These are phyloP conservation scores for Chaenocephalus aceratus DNA, from an alignment of 2,113 vertebrate species.

Conservation along the genomic window DNA sequence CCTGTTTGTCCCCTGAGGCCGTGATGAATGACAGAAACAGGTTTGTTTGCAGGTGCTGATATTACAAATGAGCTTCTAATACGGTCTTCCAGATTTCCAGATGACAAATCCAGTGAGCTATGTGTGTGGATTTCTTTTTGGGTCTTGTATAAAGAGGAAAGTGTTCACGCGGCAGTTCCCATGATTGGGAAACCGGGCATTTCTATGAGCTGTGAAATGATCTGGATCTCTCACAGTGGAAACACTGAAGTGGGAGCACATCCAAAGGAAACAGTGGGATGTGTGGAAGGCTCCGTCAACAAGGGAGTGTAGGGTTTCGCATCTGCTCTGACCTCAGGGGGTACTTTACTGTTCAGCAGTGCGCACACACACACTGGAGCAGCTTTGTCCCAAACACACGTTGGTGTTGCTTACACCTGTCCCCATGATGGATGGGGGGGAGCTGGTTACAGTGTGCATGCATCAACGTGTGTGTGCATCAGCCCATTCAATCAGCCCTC, in stretches of 20 bases:
- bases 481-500: background rate
- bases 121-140: constrained; percentile 65
- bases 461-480: background rate
- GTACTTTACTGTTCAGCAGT: constrained; percentile 56
- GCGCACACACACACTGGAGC: constrained; percentile 21
- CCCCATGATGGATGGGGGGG: constrained; percentile 40
- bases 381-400: constrained; percentile 45
- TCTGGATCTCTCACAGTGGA: constrained; percentile 66
- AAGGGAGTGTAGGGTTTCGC: constrained; percentile 65
- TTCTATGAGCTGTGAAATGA: constrained; percentile 75
- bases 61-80: constrained; percentile 12
- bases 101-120: constrained; percentile 49
- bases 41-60: constrained; percentile 50
- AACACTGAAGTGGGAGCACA: constrained; percentile 53
- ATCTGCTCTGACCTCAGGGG: constrained; percentile 73
- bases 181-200: constrained; percentile 52
- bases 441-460: constrained; percentile 35
- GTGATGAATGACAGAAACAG: constrained; percentile 37
- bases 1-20: background rate
- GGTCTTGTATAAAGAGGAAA: constrained; percentile 61
- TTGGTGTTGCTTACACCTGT: constrained; percentile 69
- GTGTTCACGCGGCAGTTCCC: constrained; percentile 61
- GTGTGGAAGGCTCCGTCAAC: constrained; percentile 59
- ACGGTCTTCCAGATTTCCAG: constrained; percentile 44
- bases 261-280: constrained; percentile 71